Conservation (phyloP, 2,888 invertebrate species). For the Lasioglossum lativentre region DNA sequence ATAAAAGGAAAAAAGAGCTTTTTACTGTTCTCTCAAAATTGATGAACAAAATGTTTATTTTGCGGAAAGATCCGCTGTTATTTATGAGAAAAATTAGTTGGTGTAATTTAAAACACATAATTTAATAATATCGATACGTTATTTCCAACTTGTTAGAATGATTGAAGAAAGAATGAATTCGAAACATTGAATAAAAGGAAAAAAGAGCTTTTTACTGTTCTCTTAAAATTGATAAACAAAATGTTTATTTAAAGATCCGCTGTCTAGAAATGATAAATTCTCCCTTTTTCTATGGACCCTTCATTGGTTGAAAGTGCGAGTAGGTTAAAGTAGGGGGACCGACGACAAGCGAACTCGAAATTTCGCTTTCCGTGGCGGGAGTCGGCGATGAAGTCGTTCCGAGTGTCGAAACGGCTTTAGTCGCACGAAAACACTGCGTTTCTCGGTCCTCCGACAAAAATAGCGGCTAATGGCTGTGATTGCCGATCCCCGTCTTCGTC, state of each 20-base stretch:
- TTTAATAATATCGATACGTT: no score
- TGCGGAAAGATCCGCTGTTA: not conserved
- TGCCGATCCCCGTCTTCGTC: constrained; percentile 60
- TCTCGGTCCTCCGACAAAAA: constrained; percentile 70
- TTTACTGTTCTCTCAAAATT: no score
- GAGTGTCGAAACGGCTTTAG: constrained; percentile 56
- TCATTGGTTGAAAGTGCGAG: not conserved
- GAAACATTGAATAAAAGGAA: no score
- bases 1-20: no score
- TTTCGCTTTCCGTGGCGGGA: not conserved
- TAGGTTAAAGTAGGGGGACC: not conserved
- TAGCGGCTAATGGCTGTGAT: constrained; percentile 74
- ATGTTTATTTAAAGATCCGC: not conserved
- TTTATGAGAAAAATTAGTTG: no score
- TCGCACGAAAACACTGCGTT: constrained; percentile 69
- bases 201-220: no score
- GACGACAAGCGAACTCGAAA: not conserved
- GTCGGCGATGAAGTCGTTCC: constrained; percentile 41
- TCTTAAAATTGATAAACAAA: not conserved
- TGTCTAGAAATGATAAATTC: not conserved
- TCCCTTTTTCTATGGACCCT: not conserved
- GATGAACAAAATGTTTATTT: no score
- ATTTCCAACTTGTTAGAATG: no score
- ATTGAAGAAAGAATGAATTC: no score
- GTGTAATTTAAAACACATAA: no score